Percentiles rank a stretch among this genome's conserved stretches.
These are phyloP conservation scores for Archivesica marissinica DNA, from an alignment of 1,140 invertebrate species.

Conservation along the genomic window DNA sequence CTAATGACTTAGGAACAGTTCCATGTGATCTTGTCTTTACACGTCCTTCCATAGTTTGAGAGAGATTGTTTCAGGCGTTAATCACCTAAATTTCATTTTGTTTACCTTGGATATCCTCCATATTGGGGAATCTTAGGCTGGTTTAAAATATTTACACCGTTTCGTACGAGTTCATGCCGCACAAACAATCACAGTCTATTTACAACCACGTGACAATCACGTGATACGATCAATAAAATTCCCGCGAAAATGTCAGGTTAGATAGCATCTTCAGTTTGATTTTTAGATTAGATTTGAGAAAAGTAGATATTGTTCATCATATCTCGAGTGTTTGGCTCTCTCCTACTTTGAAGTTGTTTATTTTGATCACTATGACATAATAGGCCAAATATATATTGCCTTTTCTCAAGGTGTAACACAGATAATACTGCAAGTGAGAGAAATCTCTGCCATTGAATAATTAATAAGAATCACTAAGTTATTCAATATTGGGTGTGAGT, in stretches of 20 bases:
- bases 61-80: background rate
- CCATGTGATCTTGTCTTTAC: slow-evolving; percentile 54
- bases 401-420: too few relatives aligned
- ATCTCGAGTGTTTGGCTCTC: background rate
- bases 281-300: background rate
- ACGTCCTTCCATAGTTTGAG: slow-evolving; percentile 50
- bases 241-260: slow-evolving; percentile 37
- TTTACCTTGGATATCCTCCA: slow-evolving; percentile 64
- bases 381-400: too few relatives aligned
- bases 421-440: background rate
- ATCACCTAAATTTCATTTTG: slow-evolving; percentile 14
- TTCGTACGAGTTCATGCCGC: background rate
- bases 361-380: too few relatives aligned
- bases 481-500: slow-evolving; percentile 40
- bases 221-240: slow-evolving; percentile 9
- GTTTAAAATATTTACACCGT: background rate
- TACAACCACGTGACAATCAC: background rate
- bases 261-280: background rate
- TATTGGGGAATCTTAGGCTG: slow-evolving; percentile 48
- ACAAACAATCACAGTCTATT: background rate
- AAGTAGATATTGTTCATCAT: background rate
- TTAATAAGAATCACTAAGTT: slow-evolving; percentile 20
- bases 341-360: background rate
- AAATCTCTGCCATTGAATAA: background rate
- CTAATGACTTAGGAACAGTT: slow-evolving; percentile 43